Evolutionary conservation across 2,113 vertebrate species (phyloP), one percentile per base, ranked within the genome.

Genomic region (Pyrgilauda ruficollis): DNA sequence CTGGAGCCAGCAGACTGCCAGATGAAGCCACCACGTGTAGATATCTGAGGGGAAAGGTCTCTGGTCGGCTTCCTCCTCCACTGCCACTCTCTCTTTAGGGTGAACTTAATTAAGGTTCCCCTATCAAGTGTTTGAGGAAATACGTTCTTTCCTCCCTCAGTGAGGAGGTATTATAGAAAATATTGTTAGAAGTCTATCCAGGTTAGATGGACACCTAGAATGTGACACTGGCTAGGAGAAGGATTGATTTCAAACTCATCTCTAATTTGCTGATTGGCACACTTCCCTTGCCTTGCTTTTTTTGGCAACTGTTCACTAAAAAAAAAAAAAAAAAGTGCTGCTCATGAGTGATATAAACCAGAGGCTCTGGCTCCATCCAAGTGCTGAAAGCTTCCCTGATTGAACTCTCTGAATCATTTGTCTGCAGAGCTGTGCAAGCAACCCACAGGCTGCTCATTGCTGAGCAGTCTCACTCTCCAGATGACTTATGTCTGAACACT

Each of bases 331-430:
- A 90, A 81, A 2, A 26, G 21, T 44, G 22, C 47, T 37, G 30
- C 24, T 91, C 20, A 21, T 62, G 72, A 88, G 39, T 27, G 50
- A 50, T 61, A 86, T 30, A 86, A 83, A 84, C 50, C 83, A 88
- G 83, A 87, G 55, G 35, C 43, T 86, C 83, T 89, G 83, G 30
- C 52, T 93, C 39, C 37, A 59, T 55, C 66, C 2, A 1, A 74
- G 31, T 77, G 84, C 56, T 84, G 86, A 92, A 61, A 68, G 64
- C 52, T 89, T 91, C 69, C 33, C 39, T 84, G 77, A 59, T 49
- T n/a, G 31, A 94, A 93, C 56, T 85, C 72, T 84, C 72, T 84
- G 80, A 52, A 85, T 53, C 46, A 73, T 75, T 81, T 83, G 58
- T 68, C 74, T 80, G 84, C 27, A 69, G 58, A 94, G n/a, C 31